These are phyloP conservation scores for Prosapia bicincta DNA, from an alignment of 2,888 invertebrate genomes.

Conservation along the genomic window DNA sequence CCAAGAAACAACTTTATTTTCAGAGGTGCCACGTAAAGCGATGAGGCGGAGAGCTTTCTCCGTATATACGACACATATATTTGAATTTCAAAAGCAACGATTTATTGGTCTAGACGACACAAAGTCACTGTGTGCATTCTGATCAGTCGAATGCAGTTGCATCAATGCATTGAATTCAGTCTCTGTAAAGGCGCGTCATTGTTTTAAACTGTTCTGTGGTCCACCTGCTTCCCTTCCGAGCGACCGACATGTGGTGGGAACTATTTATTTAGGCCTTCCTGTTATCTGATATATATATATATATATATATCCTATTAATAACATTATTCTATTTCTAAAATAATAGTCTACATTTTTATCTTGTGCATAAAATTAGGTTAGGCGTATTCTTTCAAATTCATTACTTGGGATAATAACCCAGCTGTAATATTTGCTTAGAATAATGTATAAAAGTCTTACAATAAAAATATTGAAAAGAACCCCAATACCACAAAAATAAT, in stretches of 20 bases:
- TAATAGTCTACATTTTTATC: too few relatives aligned
- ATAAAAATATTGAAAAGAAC: too few relatives aligned
- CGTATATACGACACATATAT: constrained; percentile 19
- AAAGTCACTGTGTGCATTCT: constrained; percentile 15
- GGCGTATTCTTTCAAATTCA: too few relatives aligned
- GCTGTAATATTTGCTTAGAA: too few relatives aligned
- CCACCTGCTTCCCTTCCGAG: not conserved
- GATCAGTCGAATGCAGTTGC: not conserved
- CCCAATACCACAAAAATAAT: too few relatives aligned
- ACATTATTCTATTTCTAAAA: too few relatives aligned
- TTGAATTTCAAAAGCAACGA: constrained; percentile 27
- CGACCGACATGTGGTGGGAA: not conserved
- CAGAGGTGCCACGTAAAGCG: not conserved
- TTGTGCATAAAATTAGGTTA: too few relatives aligned
- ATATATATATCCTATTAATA: too few relatives aligned
- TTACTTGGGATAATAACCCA: too few relatives aligned
- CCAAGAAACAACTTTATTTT: not conserved
- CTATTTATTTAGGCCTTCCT: not conserved
- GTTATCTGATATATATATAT: too few relatives aligned
- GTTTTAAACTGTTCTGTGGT: not conserved
- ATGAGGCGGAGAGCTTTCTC: constrained; percentile 27
- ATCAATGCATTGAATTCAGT: constrained; percentile 17
- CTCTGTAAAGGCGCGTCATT: constrained; percentile 16
- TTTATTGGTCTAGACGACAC: constrained; percentile 23
- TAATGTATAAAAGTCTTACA: too few relatives aligned